Evolutionary conservation across 64 coral and sea anemone genomes (phyloP).

Genomic region (Stichodactyla helianthus): DNA sequence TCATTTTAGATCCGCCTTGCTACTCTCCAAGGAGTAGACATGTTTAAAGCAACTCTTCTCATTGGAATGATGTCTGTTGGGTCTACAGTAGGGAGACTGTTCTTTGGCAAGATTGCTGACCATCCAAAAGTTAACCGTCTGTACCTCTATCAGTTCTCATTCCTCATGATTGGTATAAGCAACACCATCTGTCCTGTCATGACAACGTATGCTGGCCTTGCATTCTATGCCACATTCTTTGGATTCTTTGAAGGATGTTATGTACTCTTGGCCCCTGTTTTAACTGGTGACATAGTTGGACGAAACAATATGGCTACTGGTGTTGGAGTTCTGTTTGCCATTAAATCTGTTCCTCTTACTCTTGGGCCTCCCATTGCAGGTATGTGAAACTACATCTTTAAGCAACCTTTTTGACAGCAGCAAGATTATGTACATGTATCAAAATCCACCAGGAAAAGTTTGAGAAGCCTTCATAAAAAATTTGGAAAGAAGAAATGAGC

Average conservation of each 20-base stretch:
- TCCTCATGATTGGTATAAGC: constrained; percentile 87
- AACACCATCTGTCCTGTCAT: constrained; percentile 80
- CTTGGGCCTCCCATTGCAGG: constrained; percentile 83
- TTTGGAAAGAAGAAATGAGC: no score
- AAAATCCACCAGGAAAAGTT: background rate
- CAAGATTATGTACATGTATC: background rate
- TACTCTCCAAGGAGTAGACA: constrained; percentile 65
- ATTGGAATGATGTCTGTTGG: constrained; percentile 94
- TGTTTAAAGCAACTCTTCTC: constrained; percentile 72
- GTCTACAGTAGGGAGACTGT: constrained; percentile 73
- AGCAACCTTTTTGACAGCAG: background rate
- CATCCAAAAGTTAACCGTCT: constrained; percentile 81
- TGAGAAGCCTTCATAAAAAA: background rate
- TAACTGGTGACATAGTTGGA: constrained; percentile 90
- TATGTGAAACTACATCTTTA: constrained; percentile 5
- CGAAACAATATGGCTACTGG: constrained; percentile 85
- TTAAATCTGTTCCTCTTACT: constrained; percentile 86
- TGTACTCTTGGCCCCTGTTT: constrained; percentile 84
- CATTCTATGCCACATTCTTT: constrained; percentile 62
- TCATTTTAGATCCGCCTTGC: constrained; percentile 69
- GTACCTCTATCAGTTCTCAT: constrained; percentile 80
- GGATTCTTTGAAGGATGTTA: constrained; percentile 96
- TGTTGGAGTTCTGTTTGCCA: constrained; percentile 86
- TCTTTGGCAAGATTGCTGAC: constrained; percentile 89
- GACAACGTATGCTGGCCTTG: constrained; percentile 61